Evolutionary conservation across 2,797 vertebrate genomes (phyloP), one percentile per base, ranked within the genome.

Genomic region (Martes flavigula): DNA sequence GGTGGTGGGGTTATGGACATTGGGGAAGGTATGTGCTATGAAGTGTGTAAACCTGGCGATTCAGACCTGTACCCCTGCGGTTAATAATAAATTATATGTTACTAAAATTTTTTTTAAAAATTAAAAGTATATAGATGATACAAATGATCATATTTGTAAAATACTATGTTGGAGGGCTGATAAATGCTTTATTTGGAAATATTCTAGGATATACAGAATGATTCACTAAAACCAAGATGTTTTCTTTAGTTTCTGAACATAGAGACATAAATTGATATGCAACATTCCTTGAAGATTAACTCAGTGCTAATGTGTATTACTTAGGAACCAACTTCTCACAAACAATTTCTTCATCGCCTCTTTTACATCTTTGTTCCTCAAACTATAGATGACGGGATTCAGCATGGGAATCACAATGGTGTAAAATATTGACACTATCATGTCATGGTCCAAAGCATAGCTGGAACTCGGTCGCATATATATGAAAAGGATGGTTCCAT

Each of bases 371-470:
- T 92, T 75, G 83, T 91, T 88, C 46, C 85, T 92, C 23, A 92
- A 58, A n/a, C 93, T 95, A 7, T 94, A 91, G 35, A 96, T 92
- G 46, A 92, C 14, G 14, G 85, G 79, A 72, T 92, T 96, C 25
- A 97, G 15, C 94, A 97, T 97, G 58, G 91, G 95, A 56, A 97
- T 96, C 7, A 97, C 46, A 56, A 90, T 83, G 1, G 88, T 85
- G 2, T 98, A 98, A 48, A 97, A 96, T 40, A 58, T 23, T 0
- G 96, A 96, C 0, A 93, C 81, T 20, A 96, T 46, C 93, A 97
- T 97, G 62, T 97, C 97, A 13, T 64, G 58, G 0, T 92, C 30
- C 1, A 92, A 23, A 14, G 77, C 4, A 0, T 93, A 90, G 18
- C 75, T 93, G 32, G 51, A 73, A 56, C 21, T 77, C 0, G 90